Base-by-base conservation (phyloP, 2,888 invertebrate genomes). In the Dryadula phaetusa region DNA sequence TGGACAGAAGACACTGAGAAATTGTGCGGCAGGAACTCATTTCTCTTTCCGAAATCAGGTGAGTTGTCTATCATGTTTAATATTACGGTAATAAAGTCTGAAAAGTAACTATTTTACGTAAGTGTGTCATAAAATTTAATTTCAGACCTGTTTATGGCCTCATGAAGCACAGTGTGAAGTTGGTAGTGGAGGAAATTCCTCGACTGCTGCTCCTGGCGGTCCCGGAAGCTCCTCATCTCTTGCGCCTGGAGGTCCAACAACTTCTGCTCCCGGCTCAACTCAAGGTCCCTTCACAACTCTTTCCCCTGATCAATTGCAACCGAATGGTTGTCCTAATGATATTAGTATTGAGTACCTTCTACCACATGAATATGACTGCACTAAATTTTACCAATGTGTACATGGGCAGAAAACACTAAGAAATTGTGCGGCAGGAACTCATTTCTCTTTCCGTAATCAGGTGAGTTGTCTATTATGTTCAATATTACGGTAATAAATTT, bases 11-110 rank as follows among this genome's bases (percentile, higher is more conserved):
- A 75, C 81, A 0, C 77, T 77, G 46, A 73, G 72, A 6, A 40
- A 66, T 0, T 88, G 88, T 40, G 73, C 76, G 0, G 54, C 74
- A 0, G 84, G 81, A 0, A 72, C 77, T 0, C 76, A 82, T 56
- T 87, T 88, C 77, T 84, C 86, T 63, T 77, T 79, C 8, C 56
- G 34, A 0, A 28, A 79, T 1, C 84, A 85, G 82, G 87, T 87
- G 65, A 75, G 62, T 2, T 34, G 1, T 72, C 16, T 54, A 14
- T 63, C 63, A n/a, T n/a, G 0, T 44, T 3, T 2, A 16, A 7
- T 37, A 54, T 34, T 2, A n/a, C n/a, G n/a, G n/a, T n/a, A n/a
- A n/a, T n/a, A n/a, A n/a, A n/a, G n/a, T n/a, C n/a, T n/a, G n/a
- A n/a, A n/a, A n/a, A n/a, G n/a, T n/a, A n/a, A n/a, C n/a, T n/a